A percentile compares a stretch with the other conserved stretches of the same genome.
phyloP scores from a whole-genome alignment of 2,888 invertebrate genomes.

The Ectemnius continuus region DNA sequence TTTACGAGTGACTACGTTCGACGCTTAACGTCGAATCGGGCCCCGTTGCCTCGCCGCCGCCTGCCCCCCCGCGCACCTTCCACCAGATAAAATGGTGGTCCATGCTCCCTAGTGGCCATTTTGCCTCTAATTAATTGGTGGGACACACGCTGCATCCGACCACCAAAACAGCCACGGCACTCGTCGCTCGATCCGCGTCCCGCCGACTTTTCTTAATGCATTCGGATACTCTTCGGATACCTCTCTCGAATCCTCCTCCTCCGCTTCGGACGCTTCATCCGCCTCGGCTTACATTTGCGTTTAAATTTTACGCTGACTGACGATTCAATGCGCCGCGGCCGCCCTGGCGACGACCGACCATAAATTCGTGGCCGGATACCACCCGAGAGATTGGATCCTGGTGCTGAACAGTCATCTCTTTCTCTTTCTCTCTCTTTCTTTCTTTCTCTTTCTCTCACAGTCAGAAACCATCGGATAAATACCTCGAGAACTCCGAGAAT shows the following conservation, averaged over 20 bases:
- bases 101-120: slow-evolving; percentile 58
- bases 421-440: background rate
- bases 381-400: background rate
- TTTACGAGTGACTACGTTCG: slow-evolving; percentile 74
- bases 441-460: background rate
- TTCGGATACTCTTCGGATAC: slow-evolving; percentile 55
- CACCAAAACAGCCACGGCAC: slow-evolving; percentile 47
- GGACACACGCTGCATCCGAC: slow-evolving; percentile 43
- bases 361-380: background rate
- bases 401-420: background rate
- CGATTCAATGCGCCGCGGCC: slow-evolving; percentile 50
- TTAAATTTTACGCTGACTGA: slow-evolving; percentile 56
- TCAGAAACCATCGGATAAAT: background rate
- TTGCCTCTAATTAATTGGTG: slow-evolving; percentile 66
- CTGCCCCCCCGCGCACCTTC: too few relatives aligned
- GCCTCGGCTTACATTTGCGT: slow-evolving; percentile 39
- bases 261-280: background rate
- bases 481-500: background rate
- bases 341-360: slow-evolving; percentile 4
- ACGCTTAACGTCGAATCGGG: slow-evolving; percentile 65
- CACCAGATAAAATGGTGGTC: slow-evolving; percentile 67
- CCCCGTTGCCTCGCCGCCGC: too few relatives aligned
- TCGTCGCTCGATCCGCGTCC: background rate
- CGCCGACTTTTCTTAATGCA: slow-evolving; percentile 49
- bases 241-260: background rate